These are phyloP conservation scores for Geothlypis trichas DNA, from an alignment of 2,113 vertebrate species.

Conservation along the genomic window DNA sequence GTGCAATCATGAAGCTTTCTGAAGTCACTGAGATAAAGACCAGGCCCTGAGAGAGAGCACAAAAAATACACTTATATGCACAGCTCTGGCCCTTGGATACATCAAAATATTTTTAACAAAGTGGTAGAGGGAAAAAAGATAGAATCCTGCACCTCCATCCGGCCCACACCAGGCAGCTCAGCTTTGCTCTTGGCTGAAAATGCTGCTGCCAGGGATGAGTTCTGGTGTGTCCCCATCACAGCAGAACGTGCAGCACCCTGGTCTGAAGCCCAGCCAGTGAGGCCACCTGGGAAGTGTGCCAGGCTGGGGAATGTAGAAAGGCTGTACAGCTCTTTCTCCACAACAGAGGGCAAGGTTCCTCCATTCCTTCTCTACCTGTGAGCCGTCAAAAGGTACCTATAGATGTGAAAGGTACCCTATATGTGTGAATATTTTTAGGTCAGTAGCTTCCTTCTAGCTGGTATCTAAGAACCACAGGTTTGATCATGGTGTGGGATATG, in stretches of 20 bases:
- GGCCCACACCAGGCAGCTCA: not conserved
- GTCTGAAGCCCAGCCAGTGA: not conserved
- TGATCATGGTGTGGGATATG: not conserved
- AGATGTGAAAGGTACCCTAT: not conserved
- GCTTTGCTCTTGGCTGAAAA: not conserved
- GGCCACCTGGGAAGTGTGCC: not conserved
- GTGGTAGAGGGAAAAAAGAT: not conserved
- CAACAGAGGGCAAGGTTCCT: not conserved
- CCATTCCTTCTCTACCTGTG: not conserved
- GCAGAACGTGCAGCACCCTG: not conserved
- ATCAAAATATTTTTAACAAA: slow-evolving; percentile 48
- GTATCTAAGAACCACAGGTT: not conserved
- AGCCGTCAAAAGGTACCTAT: not conserved
- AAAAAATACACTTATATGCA: not conserved
- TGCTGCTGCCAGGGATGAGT: not conserved
- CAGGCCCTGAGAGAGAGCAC: slow-evolving; percentile 34
- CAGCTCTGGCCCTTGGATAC: not conserved
- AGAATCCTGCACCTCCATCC: not conserved
- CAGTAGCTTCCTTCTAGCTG: not conserved
- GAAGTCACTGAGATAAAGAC: slow-evolving; percentile 52
- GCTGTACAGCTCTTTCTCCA: not conserved
- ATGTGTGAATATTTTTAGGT: not conserved
- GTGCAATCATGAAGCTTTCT: not conserved
- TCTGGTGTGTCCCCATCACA: not conserved
- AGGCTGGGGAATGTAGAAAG: not conserved